Evolutionary conservation across 2,797 vertebrate species (phyloP).

Genomic region (Falco cherrug): DNA sequence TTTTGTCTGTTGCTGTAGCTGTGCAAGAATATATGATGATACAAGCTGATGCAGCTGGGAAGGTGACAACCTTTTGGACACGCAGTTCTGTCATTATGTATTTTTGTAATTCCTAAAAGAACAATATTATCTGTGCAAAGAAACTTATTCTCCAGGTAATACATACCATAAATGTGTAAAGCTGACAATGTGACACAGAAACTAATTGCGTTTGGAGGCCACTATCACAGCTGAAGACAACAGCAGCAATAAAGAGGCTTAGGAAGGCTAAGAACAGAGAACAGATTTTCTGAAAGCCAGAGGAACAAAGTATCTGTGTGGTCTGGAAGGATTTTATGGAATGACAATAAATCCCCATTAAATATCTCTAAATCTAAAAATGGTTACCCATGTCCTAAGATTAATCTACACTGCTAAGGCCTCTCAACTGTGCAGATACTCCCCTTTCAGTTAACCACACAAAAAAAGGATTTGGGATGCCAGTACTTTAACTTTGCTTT

Average conservation of each 20-base stretch:
- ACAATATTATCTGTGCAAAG: not conserved
- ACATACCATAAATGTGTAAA: not conserved
- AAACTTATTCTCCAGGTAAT: not conserved
- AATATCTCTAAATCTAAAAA: not conserved
- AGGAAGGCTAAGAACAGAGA: not conserved
- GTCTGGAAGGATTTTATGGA: slow-evolving; percentile 1
- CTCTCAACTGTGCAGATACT: not conserved
- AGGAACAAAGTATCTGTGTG: not conserved
- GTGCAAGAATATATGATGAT: not conserved
- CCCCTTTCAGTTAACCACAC: not conserved
- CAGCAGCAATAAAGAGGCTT: not conserved
- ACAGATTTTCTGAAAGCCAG: slow-evolving; percentile 26
- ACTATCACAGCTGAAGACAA: not conserved
- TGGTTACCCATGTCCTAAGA: not conserved
- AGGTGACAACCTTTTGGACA: not conserved
- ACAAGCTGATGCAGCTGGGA: not conserved
- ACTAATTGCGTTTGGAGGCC: not conserved
- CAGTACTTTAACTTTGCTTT: not conserved
- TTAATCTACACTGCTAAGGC: not conserved
- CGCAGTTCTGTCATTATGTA: fast-evolving
- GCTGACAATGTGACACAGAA: not conserved
- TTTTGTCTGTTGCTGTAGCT: not conserved
- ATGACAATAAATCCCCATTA: not conserved
- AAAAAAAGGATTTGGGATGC: not conserved
- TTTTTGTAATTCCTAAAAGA: not conserved